A percentile compares a stretch with the other conserved stretches of the same genome.
Conservation (phyloP, 2,113 vertebrate genomes). For the Dromaius novaehollandiae region DNA sequence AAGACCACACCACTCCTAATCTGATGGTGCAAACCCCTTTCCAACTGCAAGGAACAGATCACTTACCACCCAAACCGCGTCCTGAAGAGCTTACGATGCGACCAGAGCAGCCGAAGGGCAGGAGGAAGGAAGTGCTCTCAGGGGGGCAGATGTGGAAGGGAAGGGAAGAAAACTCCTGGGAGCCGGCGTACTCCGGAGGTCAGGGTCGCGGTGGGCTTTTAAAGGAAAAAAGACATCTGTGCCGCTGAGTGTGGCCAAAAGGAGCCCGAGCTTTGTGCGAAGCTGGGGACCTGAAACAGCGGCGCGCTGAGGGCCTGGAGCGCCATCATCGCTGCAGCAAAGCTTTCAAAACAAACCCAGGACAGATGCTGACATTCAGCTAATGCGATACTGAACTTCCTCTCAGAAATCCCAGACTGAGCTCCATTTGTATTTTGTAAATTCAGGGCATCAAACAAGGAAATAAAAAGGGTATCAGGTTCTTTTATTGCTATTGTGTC, state of each 20-base stretch:
- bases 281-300: neutral
- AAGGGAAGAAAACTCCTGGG: no score
- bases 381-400: rapidly evolving
- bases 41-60: rapidly evolving
- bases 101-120: neutral
- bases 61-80: rapidly evolving
- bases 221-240: no score
- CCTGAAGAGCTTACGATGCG: rapidly evolving
- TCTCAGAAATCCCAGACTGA: rapidly evolving
- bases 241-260: neutral
- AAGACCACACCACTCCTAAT: no score
- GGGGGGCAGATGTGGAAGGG: rapidly evolving
- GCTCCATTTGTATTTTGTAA: rapidly evolving
- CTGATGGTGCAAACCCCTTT: rapidly evolving
- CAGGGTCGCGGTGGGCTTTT: neutral
- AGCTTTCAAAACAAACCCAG: rapidly evolving
- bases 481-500: neutral
- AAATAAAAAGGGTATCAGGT: neutral
- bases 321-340: rapidly evolving
- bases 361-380: rapidly evolving
- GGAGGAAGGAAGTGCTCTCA: neutral
- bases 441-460: neutral
- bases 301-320: rapidly evolving
- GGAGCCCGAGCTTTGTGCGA: rapidly evolving
- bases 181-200: rapidly evolving